Conservation (phyloP, 2,113 vertebrate genomes). For the Mastomys coucha region DNA sequence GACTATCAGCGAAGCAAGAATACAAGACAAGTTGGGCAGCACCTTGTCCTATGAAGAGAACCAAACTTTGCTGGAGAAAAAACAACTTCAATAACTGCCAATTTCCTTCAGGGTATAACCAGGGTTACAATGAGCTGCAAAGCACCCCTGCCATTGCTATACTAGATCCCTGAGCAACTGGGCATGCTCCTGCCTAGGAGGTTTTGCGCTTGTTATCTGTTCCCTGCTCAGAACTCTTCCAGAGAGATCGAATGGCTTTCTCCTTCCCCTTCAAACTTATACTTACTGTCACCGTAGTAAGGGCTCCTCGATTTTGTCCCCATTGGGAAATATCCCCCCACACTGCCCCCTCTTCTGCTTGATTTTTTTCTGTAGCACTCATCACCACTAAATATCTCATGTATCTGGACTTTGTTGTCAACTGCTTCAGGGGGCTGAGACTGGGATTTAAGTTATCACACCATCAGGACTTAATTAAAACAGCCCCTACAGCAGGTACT, state of each 20-base stretch:
- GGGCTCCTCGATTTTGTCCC: background rate
- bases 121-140: background rate
- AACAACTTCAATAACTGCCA: background rate
- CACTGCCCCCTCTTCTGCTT: background rate
- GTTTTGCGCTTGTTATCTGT: background rate
- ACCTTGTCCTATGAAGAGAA: conserved; percentile 89
- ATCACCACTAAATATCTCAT: background rate
- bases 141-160: background rate
- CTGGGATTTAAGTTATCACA: background rate
- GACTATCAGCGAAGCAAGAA: conserved; percentile 91
- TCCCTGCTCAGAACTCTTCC: background rate
- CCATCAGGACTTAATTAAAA: conserved; percentile 10
- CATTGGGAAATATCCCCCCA: background rate
- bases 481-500: background rate
- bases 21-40: conserved; percentile 88
- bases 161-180: background rate
- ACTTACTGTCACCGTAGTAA: background rate
- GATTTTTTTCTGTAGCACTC: background rate
- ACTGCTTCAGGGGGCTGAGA: background rate
- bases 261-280: background rate
- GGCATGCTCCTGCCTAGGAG: background rate
- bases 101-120: background rate
- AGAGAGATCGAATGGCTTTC: background rate
- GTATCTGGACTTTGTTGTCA: background rate
- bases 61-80: conserved; percentile 6